Conservation (phyloP, 2,113 vertebrate species). For the Vanacampus margaritifer region DNA sequence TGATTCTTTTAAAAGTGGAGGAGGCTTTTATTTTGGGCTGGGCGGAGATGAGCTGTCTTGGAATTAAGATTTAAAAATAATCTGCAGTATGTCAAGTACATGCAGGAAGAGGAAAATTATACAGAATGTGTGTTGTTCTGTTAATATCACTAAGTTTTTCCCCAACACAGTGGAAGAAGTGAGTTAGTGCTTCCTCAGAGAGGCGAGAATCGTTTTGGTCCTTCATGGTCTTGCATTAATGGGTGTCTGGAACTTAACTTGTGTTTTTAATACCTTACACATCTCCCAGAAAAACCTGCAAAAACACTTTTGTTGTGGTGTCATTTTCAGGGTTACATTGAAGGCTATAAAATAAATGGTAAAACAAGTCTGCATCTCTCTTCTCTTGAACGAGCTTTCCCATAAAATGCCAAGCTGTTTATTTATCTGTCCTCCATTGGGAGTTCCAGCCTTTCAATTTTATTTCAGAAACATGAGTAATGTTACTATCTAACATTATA, state of each 20-base stretch:
- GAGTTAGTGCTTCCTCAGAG: constrained; percentile 15
- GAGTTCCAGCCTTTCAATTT: constrained; percentile 35
- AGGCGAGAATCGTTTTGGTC: constrained; percentile 21
- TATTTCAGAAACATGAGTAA: constrained; percentile 25
- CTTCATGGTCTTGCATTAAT: constrained; percentile 35
- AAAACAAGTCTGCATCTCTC: constrained; percentile 49
- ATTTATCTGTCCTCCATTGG: constrained; percentile 37
- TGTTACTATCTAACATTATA: constrained; percentile 20
- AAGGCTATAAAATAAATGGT: constrained; percentile 48
- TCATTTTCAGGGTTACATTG: constrained; percentile 47
- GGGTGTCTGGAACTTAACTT: constrained; percentile 29
- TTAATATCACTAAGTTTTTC: constrained; percentile 1
- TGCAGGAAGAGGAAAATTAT: not conserved
- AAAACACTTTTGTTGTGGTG: constrained; percentile 37
- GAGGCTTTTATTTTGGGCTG: constrained; percentile 30
- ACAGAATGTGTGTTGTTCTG: not conserved
- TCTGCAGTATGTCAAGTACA: not conserved
- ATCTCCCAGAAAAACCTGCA: constrained; percentile 34
- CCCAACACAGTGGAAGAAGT: constrained; percentile 11
- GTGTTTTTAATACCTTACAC: constrained; percentile 40
- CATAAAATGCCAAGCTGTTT: constrained; percentile 35
- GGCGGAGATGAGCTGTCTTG: constrained; percentile 7
- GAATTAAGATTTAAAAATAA: not conserved
- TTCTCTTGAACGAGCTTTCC: constrained; percentile 45
- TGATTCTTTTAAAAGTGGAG: constrained; percentile 34